phyloP scores from a whole-genome alignment of 1,140 invertebrate genomes.

The Lethrus apterus region DNA sequence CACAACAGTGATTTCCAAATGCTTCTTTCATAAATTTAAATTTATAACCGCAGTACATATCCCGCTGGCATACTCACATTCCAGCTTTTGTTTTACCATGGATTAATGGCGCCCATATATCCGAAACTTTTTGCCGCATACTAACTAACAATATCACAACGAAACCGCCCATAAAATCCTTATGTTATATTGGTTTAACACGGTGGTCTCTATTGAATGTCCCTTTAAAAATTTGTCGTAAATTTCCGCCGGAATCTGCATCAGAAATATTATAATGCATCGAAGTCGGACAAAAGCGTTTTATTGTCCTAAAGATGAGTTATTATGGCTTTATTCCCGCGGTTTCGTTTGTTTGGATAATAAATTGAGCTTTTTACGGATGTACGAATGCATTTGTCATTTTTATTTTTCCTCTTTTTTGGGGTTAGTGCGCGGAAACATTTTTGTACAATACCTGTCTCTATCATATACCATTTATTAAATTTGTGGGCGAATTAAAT shows the following conservation, averaged over 20 bases:
- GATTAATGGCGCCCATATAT: conserved; percentile 18
- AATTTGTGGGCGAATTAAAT: not conserved
- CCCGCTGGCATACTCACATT: conserved; percentile 3
- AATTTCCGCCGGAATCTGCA: conserved; percentile 18
- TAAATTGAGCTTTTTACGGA: conserved; percentile 26
- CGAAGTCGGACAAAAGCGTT: conserved; percentile 21
- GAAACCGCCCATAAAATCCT: conserved; percentile 13
- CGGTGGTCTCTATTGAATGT: no score
- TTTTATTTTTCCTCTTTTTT: conserved; percentile 25
- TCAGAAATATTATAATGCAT: conserved; percentile 17
- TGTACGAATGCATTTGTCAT: conserved; percentile 28
- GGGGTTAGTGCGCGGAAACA: conserved; percentile 2
- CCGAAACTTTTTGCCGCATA: conserved; percentile 12
- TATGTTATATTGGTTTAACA: conserved; percentile 1
- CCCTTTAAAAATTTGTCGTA: conserved; percentile 6
- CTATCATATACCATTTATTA: conserved; percentile 10
- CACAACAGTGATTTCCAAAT: no score
- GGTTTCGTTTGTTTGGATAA: conserved; percentile 27
- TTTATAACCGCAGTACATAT: conserved; percentile 6
- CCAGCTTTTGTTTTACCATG: conserved; percentile 6
- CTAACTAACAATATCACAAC: conserved; percentile 13
- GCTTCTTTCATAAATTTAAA: conserved; percentile 14
- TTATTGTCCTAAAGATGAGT: conserved; percentile 25
- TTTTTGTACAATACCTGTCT: conserved; percentile 20
- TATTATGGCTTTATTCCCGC: conserved; percentile 21